Evolutionary conservation across 1,140 invertebrate species (phyloP).

Genomic region (Hypsibius dujardini): DNA sequence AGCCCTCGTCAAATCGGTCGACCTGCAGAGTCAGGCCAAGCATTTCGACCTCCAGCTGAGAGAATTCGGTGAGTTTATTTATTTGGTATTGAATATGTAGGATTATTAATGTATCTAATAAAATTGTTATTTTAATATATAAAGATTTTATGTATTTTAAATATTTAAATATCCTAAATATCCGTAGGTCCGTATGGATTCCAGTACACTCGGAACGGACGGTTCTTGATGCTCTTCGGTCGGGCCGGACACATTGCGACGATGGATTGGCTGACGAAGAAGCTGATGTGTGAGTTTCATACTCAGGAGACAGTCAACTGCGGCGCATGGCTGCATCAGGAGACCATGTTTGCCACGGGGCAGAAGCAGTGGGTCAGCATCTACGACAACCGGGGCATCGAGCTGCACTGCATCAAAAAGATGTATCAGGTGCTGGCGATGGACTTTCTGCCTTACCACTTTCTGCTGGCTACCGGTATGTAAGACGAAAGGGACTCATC

Average conservation of each 20-base stretch:
- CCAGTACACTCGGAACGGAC: slow-evolving; percentile 74
- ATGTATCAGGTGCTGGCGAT: slow-evolving; percentile 58
- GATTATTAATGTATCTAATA: too few species aligned
- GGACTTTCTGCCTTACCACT: slow-evolving; percentile 94
- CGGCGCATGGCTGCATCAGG: slow-evolving; percentile 70
- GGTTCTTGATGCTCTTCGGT: slow-evolving; percentile 73
- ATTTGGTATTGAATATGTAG: too few species aligned
- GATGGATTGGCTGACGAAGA: slow-evolving; percentile 94
- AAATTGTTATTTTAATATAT: too few species aligned
- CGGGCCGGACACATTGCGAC: slow-evolving; percentile 77
- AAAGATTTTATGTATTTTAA: too few species aligned
- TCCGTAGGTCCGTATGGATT: slow-evolving; percentile 52
- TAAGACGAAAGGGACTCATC: too few species aligned
- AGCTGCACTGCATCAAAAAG: slow-evolving; percentile 82
- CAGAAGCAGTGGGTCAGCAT: slow-evolving; percentile 93
- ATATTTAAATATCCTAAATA: too few species aligned
- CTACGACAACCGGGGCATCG: slow-evolving; percentile 90
- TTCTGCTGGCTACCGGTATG: slow-evolving; percentile 56
- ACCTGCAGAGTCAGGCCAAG: slow-evolving; percentile 75
- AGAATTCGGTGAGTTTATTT: slow-evolving; percentile 45
- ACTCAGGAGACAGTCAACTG: slow-evolving; percentile 57
- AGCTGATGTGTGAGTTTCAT: slow-evolving; percentile 83
- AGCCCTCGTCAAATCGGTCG: slow-evolving; percentile 59
- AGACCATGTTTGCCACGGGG: slow-evolving; percentile 90
- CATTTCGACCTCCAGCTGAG: slow-evolving; percentile 63